These are phyloP conservation scores for Protonibea diacanthus DNA, from an alignment of 2,797 vertebrate species.

Conservation along the genomic window DNA sequence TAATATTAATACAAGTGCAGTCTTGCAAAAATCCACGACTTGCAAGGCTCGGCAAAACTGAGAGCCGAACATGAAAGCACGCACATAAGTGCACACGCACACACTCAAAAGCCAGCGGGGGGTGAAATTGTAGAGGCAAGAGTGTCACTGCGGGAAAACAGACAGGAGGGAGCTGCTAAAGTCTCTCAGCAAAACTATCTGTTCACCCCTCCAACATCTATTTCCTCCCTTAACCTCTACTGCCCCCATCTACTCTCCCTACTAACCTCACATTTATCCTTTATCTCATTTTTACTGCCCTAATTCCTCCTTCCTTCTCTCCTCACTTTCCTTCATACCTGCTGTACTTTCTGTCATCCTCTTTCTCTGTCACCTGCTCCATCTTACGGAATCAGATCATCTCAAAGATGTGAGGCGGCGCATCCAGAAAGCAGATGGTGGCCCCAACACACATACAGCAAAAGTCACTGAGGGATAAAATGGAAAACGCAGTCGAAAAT, in stretches of 20 bases:
- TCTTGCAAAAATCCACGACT: constrained; percentile 35
- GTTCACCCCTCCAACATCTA: constrained; percentile 1
- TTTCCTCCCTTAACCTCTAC: background rate
- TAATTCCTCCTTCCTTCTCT: background rate
- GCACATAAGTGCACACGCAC: background rate
- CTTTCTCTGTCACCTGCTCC: background rate
- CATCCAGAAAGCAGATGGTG: constrained; percentile 54
- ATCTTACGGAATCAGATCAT: constrained; percentile 40
- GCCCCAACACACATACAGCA: constrained; percentile 16
- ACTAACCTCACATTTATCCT: background rate
- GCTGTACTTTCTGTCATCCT: constrained; percentile 11
- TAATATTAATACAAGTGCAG: constrained; percentile 49
- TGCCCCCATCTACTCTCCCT: background rate
- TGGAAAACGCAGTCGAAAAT: constrained; percentile 56
- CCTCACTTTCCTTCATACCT: background rate
- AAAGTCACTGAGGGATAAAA: constrained; percentile 62
- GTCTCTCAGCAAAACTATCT: constrained; percentile 27
- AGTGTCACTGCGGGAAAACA: constrained; percentile 45
- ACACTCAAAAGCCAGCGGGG: constrained; percentile 31
- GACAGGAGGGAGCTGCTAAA: constrained; percentile 9
- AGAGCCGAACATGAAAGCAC: constrained; percentile 22
- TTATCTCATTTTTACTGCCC: background rate
- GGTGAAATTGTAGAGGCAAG: constrained; percentile 52
- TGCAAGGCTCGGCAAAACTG: constrained; percentile 36
- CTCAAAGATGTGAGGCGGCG: constrained; percentile 37